Conservation (phyloP, 2,888 invertebrate species). For the Hemicrepidius hirtus region DNA sequence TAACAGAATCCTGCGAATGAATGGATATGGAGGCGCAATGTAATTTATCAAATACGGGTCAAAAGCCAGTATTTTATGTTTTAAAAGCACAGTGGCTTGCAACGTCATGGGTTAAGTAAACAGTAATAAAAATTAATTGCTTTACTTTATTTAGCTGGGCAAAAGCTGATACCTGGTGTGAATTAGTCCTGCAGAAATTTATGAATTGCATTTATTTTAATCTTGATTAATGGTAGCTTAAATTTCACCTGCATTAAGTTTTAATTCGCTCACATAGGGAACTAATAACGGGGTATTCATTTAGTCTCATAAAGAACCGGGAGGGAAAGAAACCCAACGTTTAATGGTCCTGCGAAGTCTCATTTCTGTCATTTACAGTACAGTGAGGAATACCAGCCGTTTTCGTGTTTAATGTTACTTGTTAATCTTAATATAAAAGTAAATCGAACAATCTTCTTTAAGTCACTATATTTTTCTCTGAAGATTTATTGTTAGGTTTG, state of each 20-base stretch:
- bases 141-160: constrained; percentile 29
- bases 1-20: constrained; percentile 45
- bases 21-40: constrained; percentile 35
- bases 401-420: background rate
- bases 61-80: constrained; percentile 41
- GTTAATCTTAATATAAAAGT: background rate
- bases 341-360: background rate
- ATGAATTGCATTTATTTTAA: constrained; percentile 43
- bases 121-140: constrained; percentile 46
- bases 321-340: background rate
- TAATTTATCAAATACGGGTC: constrained; percentile 46
- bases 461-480: too few relatives aligned
- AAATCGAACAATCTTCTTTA: too few relatives aligned
- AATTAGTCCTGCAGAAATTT: constrained; percentile 33
- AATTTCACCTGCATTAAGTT: constrained; percentile 32
- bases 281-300: constrained; percentile 25
- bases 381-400: background rate
- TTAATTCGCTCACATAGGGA: constrained; percentile 14
- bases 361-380: background rate
- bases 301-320: constrained; percentile 15
- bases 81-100: constrained; percentile 40
- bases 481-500: too few relatives aligned
- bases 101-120: constrained; percentile 33
- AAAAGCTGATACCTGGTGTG: constrained; percentile 18
- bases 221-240: constrained; percentile 38